Conservation (phyloP, 1,140 invertebrate genomes). For the Anoplolepis gracilipes region DNA sequence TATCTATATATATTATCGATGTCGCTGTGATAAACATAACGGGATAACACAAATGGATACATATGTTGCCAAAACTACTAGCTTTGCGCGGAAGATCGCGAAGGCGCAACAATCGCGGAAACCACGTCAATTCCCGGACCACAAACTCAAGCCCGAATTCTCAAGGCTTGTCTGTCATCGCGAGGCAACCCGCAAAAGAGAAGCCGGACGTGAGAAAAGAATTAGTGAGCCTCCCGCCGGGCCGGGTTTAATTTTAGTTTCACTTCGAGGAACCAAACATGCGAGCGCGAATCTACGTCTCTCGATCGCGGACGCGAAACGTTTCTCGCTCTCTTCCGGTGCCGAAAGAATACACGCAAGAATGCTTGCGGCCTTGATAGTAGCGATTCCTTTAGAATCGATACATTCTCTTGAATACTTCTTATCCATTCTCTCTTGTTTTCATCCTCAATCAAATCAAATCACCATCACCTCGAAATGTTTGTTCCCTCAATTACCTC, state of each 20-base stretch:
- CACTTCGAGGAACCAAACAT: conserved; percentile 54
- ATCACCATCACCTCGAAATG: neutral
- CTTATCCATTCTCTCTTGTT: neutral
- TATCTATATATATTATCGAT: neutral
- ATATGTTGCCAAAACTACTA: neutral
- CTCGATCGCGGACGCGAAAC: conserved; percentile 24
- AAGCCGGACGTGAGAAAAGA: conserved; percentile 58
- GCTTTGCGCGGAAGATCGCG: neutral
- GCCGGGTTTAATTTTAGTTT: conserved; percentile 57
- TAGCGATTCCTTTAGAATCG: neutral
- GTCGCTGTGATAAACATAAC: conserved; percentile 16
- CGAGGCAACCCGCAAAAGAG: conserved; percentile 24
- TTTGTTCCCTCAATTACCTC: neutral
- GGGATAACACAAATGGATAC: neutral
- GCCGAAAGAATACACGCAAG: neutral
- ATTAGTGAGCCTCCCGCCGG: conserved; percentile 48
- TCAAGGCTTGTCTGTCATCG: conserved; percentile 44
- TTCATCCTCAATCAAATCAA: neutral
- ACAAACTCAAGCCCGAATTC: neutral
- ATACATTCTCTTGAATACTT: neutral
- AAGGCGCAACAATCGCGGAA: no score
- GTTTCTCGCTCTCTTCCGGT: conserved; percentile 17
- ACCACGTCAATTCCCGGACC: neutral
- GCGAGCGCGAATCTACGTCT: conserved; percentile 46
- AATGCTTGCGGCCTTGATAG: neutral